Conservation (phyloP, 2,888 invertebrate species). For the Macropis europaea region DNA sequence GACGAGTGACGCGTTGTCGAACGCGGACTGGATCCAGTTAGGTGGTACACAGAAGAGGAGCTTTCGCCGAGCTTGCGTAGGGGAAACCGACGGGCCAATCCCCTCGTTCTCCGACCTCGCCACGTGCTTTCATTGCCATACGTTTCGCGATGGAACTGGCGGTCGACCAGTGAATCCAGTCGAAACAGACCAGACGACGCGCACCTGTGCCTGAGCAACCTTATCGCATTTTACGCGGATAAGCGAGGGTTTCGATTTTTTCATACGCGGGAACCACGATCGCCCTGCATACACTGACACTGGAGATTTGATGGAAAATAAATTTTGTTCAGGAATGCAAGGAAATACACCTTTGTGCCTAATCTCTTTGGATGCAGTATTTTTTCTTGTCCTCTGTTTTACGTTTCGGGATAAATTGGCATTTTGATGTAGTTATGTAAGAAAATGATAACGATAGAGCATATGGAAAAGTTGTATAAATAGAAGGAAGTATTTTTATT, state of each 20-base stretch:
- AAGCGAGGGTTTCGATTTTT: background rate
- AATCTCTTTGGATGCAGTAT: too few relatives aligned
- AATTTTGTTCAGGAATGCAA: too few relatives aligned
- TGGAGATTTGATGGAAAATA: too few relatives aligned
- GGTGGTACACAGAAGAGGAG: constrained; percentile 53
- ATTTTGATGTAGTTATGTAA: too few relatives aligned
- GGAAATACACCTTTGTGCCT: too few relatives aligned
- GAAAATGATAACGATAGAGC: too few relatives aligned
- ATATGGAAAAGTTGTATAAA: too few relatives aligned
- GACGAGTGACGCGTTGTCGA: constrained; percentile 59
- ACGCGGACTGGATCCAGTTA: constrained; percentile 59
- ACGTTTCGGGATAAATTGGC: too few relatives aligned
- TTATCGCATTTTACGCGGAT: background rate
- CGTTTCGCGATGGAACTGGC: constrained; percentile 2
- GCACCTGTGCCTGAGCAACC: background rate
- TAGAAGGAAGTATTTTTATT: too few relatives aligned
- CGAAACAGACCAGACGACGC: background rate
- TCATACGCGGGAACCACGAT: too few relatives aligned
- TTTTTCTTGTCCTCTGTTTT: too few relatives aligned
- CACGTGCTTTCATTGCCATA: constrained; percentile 55
- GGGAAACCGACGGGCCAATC: constrained; percentile 57
- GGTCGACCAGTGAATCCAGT: background rate
- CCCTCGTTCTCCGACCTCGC: constrained; percentile 43
- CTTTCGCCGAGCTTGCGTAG: constrained; percentile 63
- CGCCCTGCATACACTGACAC: too few relatives aligned